phyloP scores from a whole-genome alignment of 2,113 vertebrate species.

The Onychorhynchus coronatus region DNA sequence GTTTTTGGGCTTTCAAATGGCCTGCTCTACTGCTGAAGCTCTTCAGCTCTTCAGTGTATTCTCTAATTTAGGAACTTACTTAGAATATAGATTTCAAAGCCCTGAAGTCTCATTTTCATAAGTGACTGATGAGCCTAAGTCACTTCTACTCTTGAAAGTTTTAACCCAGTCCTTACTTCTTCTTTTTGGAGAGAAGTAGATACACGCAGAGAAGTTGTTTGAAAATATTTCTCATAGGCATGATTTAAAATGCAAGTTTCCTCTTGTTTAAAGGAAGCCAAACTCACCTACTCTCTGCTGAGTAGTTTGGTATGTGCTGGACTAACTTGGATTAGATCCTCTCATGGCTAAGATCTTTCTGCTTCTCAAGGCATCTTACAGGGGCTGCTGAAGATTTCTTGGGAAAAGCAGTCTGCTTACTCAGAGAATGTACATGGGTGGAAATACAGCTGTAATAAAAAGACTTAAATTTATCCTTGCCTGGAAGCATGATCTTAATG shows the following conservation, averaged over 20 bases:
- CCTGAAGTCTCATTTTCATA: background rate
- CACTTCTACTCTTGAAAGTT: background rate
- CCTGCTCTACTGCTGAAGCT: background rate
- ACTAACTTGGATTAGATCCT: background rate
- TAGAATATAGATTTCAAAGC: background rate
- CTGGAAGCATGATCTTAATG: background rate
- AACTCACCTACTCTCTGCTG: background rate
- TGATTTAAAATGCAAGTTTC: background rate
- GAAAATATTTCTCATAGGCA: background rate
- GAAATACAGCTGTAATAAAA: background rate
- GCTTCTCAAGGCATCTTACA: background rate
- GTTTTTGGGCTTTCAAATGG: background rate
- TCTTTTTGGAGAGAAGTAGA: background rate
- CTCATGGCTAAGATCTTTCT: background rate
- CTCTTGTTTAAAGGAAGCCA: background rate
- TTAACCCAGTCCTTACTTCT: background rate
- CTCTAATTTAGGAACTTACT: background rate
- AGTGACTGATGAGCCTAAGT: background rate
- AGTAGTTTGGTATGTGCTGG: background rate
- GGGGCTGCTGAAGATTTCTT: background rate
- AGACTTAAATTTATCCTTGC: background rate
- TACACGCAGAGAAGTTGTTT: background rate
- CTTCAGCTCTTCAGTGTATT: background rate
- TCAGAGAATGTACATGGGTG: background rate
- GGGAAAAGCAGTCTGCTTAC: background rate